Percentiles rank a stretch among this genome's conserved stretches.
These are phyloP conservation scores for Anastatus disparis DNA, from an alignment of 1,140 invertebrate genomes.

Conservation along the genomic window DNA sequence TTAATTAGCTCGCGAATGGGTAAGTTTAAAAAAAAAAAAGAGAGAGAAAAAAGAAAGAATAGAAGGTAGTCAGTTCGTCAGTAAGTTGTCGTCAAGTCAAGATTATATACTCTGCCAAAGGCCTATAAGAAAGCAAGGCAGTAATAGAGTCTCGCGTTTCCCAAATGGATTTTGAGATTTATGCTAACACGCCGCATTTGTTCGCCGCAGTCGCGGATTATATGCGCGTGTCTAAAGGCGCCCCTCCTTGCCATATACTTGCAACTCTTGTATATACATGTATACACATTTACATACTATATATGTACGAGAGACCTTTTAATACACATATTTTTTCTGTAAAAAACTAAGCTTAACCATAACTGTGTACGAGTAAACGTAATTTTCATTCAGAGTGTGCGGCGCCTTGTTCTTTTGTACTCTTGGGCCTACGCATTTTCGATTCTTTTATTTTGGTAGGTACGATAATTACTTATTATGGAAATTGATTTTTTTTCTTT, in stretches of 20 bases:
- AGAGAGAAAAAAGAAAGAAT: too few species aligned
- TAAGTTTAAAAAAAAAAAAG: constrained; percentile 47
- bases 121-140: constrained; percentile 32
- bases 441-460: too few species aligned
- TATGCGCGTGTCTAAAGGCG: constrained; percentile 49
- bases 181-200: constrained; percentile 66
- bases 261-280: too few species aligned
- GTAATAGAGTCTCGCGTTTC: constrained; percentile 63
- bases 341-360: constrained; percentile 10
- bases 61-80: constrained; percentile 39
- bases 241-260: neutral
- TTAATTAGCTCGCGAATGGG: constrained; percentile 62
- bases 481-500: constrained; percentile 18
- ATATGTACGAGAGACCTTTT: too few species aligned
- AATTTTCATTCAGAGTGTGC: constrained; percentile 27
- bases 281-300: too few species aligned
- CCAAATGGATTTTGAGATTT: constrained; percentile 68
- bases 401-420: constrained; percentile 5
- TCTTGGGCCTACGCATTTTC: neutral
- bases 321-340: too few species aligned
- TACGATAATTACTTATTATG: constrained; percentile 26
- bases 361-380: constrained; percentile 24
- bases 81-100: constrained; percentile 45
- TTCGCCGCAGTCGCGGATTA: constrained; percentile 53
- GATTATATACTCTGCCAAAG: too few species aligned